phyloP scores from a whole-genome alignment of 2,797 vertebrate genomes.

The Lutjanus argentimaculatus region DNA sequence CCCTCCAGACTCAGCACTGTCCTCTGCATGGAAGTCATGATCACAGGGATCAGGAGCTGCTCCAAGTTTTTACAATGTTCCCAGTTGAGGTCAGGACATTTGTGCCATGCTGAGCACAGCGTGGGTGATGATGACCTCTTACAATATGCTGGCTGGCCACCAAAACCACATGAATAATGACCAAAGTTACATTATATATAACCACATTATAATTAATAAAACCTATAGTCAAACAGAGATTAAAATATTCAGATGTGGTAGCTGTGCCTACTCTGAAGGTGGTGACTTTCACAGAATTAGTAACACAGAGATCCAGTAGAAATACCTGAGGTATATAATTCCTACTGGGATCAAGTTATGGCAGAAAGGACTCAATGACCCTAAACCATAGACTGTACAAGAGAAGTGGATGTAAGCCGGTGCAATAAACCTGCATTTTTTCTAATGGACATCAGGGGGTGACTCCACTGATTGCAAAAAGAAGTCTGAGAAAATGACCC shows the following conservation, averaged over 20 bases:
- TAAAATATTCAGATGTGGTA: background rate
- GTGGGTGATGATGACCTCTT: slow-evolving; percentile 5
- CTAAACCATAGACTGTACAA: background rate
- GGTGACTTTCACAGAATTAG: background rate
- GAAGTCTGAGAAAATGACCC: no score
- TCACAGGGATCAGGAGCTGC: background rate
- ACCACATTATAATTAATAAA: background rate
- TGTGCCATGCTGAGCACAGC: background rate
- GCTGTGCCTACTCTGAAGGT: slow-evolving; percentile 5
- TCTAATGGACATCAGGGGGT: no score
- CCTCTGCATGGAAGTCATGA: background rate
- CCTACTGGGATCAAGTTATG: background rate
- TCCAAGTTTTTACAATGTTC: slow-evolving; percentile 7
- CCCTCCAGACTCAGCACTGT: background rate
- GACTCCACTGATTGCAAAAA: no score
- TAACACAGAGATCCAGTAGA: background rate
- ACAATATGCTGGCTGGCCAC: slow-evolving; percentile 1
- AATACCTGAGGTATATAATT: background rate
- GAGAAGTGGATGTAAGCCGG: no score
- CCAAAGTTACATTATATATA: no score
- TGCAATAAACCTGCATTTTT: no score
- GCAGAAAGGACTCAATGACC: background rate
- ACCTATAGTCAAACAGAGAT: slow-evolving; percentile 14
- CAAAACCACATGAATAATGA: slow-evolving; percentile 20
- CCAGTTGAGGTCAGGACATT: slow-evolving; percentile 14